These are phyloP conservation scores for Lymantria dispar DNA, from an alignment of 2,888 invertebrate genomes.

Conservation along the genomic window DNA sequence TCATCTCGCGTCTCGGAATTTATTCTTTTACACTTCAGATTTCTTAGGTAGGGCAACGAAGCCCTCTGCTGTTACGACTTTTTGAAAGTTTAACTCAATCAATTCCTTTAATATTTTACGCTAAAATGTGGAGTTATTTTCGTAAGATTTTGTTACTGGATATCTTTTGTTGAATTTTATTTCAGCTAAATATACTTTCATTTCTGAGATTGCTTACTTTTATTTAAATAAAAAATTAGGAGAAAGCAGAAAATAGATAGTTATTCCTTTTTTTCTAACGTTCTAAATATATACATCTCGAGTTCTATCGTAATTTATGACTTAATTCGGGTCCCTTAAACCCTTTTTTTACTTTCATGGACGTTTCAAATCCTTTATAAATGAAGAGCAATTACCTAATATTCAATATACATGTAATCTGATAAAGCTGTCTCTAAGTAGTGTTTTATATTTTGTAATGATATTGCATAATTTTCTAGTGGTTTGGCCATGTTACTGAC, in stretches of 20 bases:
- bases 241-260: not conserved
- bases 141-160: not conserved
- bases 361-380: too few relatives aligned
- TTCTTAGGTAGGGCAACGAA: slow-evolving; percentile 1
- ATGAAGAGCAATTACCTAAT: too few relatives aligned
- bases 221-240: not conserved
- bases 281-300: too few relatives aligned
- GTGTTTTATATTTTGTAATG: too few relatives aligned
- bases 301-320: too few relatives aligned
- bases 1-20: not conserved
- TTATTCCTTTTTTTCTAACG: too few relatives aligned
- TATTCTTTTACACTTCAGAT: slow-evolving; percentile 1
- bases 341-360: too few relatives aligned
- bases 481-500: too few relatives aligned
- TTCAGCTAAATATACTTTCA: not conserved
- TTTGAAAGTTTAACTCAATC: slow-evolving; percentile 5
- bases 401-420: too few relatives aligned
- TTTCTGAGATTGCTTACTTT: not conserved
- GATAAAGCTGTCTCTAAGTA: too few relatives aligned
- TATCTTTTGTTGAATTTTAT: not conserved
- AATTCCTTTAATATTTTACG: slow-evolving; percentile 4
- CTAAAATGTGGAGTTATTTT: not conserved
- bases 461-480: too few relatives aligned
- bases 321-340: too few relatives aligned
- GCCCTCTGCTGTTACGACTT: not conserved